Evolutionary conservation across 2,113 vertebrate species (phyloP), one percentile per base, ranked within the genome.

Genomic region (Corythoichthys haematopterus): DNA sequence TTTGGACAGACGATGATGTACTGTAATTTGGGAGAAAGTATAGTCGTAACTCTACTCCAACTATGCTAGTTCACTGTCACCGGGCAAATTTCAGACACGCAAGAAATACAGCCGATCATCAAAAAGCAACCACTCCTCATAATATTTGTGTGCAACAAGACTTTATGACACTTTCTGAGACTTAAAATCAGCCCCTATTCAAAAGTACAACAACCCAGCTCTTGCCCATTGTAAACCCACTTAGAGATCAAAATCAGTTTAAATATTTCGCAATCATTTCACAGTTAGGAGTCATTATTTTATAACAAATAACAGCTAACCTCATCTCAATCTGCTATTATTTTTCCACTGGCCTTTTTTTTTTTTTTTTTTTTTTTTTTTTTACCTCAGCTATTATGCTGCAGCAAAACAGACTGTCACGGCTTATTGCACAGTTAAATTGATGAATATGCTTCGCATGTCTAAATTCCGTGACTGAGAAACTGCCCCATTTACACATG

Each of bases 341-440:
- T 60, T 56, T 20, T 45, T 33, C 45, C 61, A 68, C 47, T 62
- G 65, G 55, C 33, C 65, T 47, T 10, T 12, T 14, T 52, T 71
- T 70, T n/a, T 69, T 64, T 69, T 64, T 53, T 40, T 47, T 68
- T 20, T 4, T 28, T 15, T n/a, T 53, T 68, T 40, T 72, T 59
- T 69, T 58, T 14, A 11, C 62, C 38, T 64, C 65, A 67, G 76
- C 72, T 80, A 63, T 71, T 66, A 64, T 70, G 40, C 72, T 62
- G 76, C 65, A 63, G 51, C 71, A 57, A 71, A 77, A 64, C 37
- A 15, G 2, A 38, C 72, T 66, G 43, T 71, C 66, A 48, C 60
- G 57, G 71, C 68, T 79, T 48, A 58, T 74, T 76, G 71, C 77
- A 66, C 69, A 10, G 60, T 76, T 79, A 57, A 71, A 72, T 77